These are phyloP conservation scores for Lycaena phlaeas DNA, from an alignment of 2,888 invertebrate genomes.

Conservation along the genomic window DNA sequence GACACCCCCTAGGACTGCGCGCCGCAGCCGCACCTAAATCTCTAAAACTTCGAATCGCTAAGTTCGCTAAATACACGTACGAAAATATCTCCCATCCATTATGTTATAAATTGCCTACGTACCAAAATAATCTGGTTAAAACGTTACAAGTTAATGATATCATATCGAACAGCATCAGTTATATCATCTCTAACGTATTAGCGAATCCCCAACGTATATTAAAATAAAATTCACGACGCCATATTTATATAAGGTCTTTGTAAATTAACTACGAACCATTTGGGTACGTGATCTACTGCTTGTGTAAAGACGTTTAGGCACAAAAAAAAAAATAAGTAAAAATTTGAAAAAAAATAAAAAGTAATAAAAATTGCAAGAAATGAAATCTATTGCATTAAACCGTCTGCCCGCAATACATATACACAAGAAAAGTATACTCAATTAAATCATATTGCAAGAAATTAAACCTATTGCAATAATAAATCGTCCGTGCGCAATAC, in stretches of 20 bases:
- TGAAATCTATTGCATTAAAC: no score
- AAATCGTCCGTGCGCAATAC: no score
- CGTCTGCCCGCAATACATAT: no score
- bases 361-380: no score
- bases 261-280: no score
- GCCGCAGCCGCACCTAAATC: conserved; percentile 9
- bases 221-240: conserved; percentile 20
- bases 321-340: no score
- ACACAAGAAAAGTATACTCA: no score
- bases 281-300: no score
- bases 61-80: conserved; percentile 43
- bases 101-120: conserved; percentile 22
- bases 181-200: conserved; percentile 16
- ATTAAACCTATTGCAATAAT: no score
- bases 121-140: conserved; percentile 54
- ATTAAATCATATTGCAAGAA: no score
- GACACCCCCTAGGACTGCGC: conserved; percentile 4
- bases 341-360: no score
- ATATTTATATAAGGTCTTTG: conserved; percentile 4
- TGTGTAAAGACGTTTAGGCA: no score
- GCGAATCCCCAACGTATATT: conserved; percentile 7
- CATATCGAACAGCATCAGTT: conserved; percentile 27
- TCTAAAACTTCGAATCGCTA: conserved; percentile 24
- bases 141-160: conserved; percentile 29
- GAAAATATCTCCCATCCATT: conserved; percentile 47